A percentile compares a stretch with the other conserved stretches of the same genome.
phyloP scores from a whole-genome alignment of 2,113 vertebrate species.

The Rhineura floridana region DNA sequence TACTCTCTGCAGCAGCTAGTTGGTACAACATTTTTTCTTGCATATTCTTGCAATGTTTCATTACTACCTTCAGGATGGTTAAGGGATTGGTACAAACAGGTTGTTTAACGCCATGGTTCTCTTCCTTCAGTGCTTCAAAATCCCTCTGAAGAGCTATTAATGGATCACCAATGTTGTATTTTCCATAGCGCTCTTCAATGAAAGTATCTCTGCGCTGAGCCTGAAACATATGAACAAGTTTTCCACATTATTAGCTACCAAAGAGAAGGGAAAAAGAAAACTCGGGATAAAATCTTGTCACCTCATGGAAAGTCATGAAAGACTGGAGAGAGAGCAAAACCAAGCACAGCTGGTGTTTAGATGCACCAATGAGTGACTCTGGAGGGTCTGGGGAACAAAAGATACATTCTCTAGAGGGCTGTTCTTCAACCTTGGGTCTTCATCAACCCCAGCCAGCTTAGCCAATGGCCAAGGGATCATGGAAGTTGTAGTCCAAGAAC shows the following conservation, averaged over 20 bases:
- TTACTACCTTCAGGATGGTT: constrained; percentile 89
- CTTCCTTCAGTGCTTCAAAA: constrained; percentile 85
- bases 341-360: not conserved
- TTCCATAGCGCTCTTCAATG: constrained; percentile 93
- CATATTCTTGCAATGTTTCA: constrained; percentile 95
- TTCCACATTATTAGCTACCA: constrained; percentile 2
- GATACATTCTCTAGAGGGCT: not conserved
- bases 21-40: constrained; percentile 96
- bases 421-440: too few relatives aligned
- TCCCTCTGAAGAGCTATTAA: constrained; percentile 94
- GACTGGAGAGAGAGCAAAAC: not conserved
- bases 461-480: too few relatives aligned
- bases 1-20: constrained; percentile 90
- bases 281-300: not conserved
- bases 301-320: not conserved
- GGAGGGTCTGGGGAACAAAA: not conserved
- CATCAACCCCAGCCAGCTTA: too few relatives aligned
- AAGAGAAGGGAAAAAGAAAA: not conserved
- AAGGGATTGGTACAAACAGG: constrained; percentile 87
- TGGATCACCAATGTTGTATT: constrained; percentile 94
- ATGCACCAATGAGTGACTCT: not conserved
- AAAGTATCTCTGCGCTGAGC: constrained; percentile 90
- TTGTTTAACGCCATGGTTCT: constrained; percentile 77
- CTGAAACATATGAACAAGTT: constrained; percentile 69
- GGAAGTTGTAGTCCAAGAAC: too few relatives aligned